phyloP scores from a whole-genome alignment of 2,888 invertebrate species.

The Colletes collaris region DNA sequence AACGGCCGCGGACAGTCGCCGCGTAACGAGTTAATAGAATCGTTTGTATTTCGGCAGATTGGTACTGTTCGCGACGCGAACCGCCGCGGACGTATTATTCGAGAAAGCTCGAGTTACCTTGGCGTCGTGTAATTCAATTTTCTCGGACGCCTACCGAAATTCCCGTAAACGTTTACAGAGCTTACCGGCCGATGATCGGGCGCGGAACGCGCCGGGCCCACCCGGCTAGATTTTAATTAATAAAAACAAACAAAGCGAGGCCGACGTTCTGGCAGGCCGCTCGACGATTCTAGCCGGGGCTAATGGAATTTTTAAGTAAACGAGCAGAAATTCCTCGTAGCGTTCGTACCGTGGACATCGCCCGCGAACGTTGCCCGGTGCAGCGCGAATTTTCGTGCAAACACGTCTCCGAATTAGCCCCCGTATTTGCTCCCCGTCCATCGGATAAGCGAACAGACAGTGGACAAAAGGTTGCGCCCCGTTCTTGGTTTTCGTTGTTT shows the following conservation, averaged over 20 bases:
- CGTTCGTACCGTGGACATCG: conserved; percentile 46
- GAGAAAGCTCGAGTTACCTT: conserved; percentile 27
- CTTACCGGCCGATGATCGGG: conserved; percentile 28
- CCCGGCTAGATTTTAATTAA: conserved; percentile 60
- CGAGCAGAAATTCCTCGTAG: conserved; percentile 61
- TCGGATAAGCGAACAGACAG: conserved; percentile 35
- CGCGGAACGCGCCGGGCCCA: neutral
- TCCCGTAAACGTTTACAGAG: conserved; percentile 46
- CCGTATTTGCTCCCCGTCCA: conserved; percentile 62
- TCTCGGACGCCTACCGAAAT: conserved; percentile 11
- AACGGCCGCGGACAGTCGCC: conserved; percentile 4
- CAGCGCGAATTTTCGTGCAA: conserved; percentile 62
- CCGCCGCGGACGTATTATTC: conserved; percentile 10
- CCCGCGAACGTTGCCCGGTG: neutral
- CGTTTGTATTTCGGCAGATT: conserved; percentile 23
- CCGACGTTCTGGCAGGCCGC: conserved; percentile 1
- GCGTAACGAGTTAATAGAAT: conserved; percentile 43
- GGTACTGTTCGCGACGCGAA: neutral
- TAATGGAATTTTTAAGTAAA: conserved; percentile 72
- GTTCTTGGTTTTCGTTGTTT: conserved; percentile 18
- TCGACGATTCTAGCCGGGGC: conserved; percentile 14
- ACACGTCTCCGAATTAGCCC: conserved; percentile 63
- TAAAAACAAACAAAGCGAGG: conserved; percentile 65
- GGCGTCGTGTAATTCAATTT: conserved; percentile 35
- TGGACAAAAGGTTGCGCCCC: conserved; percentile 23